A percentile compares a stretch with the other conserved stretches of the same genome.
These are phyloP conservation scores for Mormoops blainvillei DNA, from an alignment of 2,113 vertebrate species.

Conservation along the genomic window DNA sequence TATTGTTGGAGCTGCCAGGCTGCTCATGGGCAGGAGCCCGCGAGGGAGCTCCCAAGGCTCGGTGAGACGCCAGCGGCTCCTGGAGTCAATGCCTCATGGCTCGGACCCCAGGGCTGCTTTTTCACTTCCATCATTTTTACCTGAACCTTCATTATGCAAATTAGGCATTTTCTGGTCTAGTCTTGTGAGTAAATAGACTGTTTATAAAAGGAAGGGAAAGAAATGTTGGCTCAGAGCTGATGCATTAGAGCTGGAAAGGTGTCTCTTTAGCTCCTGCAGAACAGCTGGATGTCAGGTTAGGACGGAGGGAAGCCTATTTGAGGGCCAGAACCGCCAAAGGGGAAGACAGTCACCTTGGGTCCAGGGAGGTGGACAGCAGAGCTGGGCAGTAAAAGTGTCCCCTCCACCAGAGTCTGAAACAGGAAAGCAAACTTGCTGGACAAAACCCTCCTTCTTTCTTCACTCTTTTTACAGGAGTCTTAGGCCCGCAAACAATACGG, in stretches of 20 bases:
- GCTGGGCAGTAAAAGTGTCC: neutral
- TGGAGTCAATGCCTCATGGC: neutral
- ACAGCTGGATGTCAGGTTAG: neutral
- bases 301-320: neutral
- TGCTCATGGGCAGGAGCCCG: neutral
- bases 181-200: neutral
- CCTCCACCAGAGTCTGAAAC: constrained; percentile 12
- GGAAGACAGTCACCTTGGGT: neutral
- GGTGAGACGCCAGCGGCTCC: neutral
- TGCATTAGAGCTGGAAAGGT: neutral
- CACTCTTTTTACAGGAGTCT: neutral
- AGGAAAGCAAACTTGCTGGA: constrained; percentile 1
- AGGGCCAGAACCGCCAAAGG: neutral
- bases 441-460: neutral
- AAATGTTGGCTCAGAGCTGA: neutral
- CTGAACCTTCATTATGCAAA: neutral
- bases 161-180: neutral
- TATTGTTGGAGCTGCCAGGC: neutral
- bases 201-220: constrained; percentile 10
- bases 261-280: neutral
- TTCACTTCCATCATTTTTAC: neutral
- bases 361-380: neutral
- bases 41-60: neutral
- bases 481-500: neutral
- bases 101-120: neutral